Base-by-base conservation (phyloP, 2,113 vertebrate species). In the Carassius gibelio region DNA sequence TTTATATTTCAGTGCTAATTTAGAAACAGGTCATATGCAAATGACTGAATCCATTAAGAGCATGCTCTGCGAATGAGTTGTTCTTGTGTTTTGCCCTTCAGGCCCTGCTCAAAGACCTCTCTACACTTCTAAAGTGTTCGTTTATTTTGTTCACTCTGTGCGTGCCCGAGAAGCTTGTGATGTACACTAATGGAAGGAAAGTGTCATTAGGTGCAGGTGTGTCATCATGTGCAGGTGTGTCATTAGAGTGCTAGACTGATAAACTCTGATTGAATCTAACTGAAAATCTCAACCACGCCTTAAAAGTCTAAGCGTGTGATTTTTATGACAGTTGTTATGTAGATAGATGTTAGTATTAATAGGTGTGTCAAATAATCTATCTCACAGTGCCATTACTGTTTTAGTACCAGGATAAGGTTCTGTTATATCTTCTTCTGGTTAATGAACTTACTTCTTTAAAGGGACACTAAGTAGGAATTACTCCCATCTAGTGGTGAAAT, bases 111-210 rank as follows among this genome's bases (percentile, higher is more conserved):
- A 94, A 90, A 95, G 94, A 90, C 94, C 90, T 75, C 93, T 93
- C 79, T 97, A 96, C 86, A 94, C 94, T 8, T 94, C 93, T 85
- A 89, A 89, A 88, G 96, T 98, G 38, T 98, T 97, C 72, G 86
- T 95, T 86, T 94, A 88, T 90, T 98, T 99, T 74, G 95, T 97
- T 90, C 97, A 99, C 93, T 99, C 87, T 99, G 26, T 97, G 97
- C 86, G 83, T 99, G 80, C 93, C 99, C 81, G 97, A 97, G 87
- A 96, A 96, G 92, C 89, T 99, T 34, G 89, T 99, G 88, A 94
- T 98, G 83, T 99, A 99, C 93, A 94, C 92, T 85, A 94, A 97
- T 84, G 97, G 97, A 75, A 95, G 95, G 85, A 96, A 94, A n/a
- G n/a, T n/a, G n/a, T n/a, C n/a, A n/a, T n/a, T n/a, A n/a, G n/a